Base-by-base conservation (phyloP, 1,140 invertebrate species). In the Acyrthosiphon pisum region DNA sequence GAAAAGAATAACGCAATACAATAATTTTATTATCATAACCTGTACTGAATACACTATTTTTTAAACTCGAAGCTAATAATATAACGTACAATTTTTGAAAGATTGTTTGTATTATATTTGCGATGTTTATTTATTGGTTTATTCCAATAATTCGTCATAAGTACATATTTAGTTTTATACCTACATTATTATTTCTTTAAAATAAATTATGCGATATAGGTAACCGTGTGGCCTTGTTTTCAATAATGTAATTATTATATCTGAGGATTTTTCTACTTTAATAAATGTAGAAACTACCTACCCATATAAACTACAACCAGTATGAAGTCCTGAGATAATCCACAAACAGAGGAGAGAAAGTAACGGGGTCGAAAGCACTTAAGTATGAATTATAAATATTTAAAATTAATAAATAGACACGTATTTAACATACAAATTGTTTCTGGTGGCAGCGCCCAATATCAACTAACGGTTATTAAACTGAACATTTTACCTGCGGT, bases 381-480 rank as follows among this genome's bases (percentile, higher is more conserved):
- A n/a, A 76, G 60, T 76, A 20, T n/a, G 60, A n/a, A 76, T 76
- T 76, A n/a, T 76, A 76, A 76, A 76, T 76, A 76, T 76, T 76
- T 76, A 18, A 76, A 76, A 76, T 76, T 76, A 76, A n/a, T 76
- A 76, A n/a, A n/a, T 76, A 9, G 60, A 76, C 30, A n/a, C n/a
- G n/a, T 76, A 76, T 76, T 76, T 76, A 76, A 76, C 60, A 76
- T n/a, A n/a, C 14, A n/a, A 76, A 76, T 76, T 76, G 60, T n/a
- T 76, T 76, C n/a, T 76, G n/a, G 20, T 68, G 30, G 30, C 30
- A 68, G 30, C 60, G 30, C 60, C 14, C 60, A 76, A 76, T 76
- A 76, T n/a, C 60, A 76, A 76, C 11, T n/a, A 76, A 76, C 60
- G n/a, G 60, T n/a, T 76, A 76, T 76, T 76, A 76, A 76, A 76